Evolutionary conservation across 2,113 vertebrate species (phyloP), one percentile per base, ranked within the genome.

Genomic region (Myotis davidii): DNA sequence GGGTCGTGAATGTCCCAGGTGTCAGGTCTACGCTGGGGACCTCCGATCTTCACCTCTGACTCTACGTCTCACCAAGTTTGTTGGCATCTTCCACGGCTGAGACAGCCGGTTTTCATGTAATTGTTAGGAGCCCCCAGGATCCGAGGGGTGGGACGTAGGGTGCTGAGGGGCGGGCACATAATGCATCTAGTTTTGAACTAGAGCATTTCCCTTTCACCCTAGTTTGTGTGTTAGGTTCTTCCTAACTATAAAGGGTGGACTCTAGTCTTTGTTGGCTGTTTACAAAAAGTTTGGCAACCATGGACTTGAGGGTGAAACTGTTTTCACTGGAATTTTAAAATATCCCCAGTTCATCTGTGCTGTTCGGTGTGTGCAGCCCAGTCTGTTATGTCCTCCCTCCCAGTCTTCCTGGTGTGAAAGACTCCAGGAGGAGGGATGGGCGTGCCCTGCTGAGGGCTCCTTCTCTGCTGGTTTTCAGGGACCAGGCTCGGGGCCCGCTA

Each of bases 131-230:
- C 10, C 23, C 42, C 29, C 0, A 34, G 21, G 29, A 48, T 21
- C 56, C 21, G 76, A 88, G 42, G 32, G 20, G 10, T 0, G 5
- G 56, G 8, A 0, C 2, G 3, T 37, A 8, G n/a, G 32, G 29
- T 16, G 1, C 17, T 9, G 3, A 90, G 48, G 6, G 4, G 1
- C 3, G 11, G 1, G 2, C 23, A 72, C 48, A 6, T 0, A 5
- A 10, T 7, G 16, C 0, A 0, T 25, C n/a, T 73, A 4, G 2
- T 89, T 78, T 79, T n/a, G 90, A 87, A 45, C 14, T 4, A 72
- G 32, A 1, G 6, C 0, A 6, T 59, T 8, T 88, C 50, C 25
- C 74, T 91, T 82, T 73, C 9, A 10, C 59, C 77, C 45, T 39
- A 29, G 23, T 37, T 45, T 77, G 20, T 39, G 13, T 27, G 3